Percentiles rank a stretch among this genome's conserved stretches.
Evolutionary conservation across 92 coral and sea anemone genomes (phyloP).

Genomic region (Hydrozoanthus gracilis): DNA sequence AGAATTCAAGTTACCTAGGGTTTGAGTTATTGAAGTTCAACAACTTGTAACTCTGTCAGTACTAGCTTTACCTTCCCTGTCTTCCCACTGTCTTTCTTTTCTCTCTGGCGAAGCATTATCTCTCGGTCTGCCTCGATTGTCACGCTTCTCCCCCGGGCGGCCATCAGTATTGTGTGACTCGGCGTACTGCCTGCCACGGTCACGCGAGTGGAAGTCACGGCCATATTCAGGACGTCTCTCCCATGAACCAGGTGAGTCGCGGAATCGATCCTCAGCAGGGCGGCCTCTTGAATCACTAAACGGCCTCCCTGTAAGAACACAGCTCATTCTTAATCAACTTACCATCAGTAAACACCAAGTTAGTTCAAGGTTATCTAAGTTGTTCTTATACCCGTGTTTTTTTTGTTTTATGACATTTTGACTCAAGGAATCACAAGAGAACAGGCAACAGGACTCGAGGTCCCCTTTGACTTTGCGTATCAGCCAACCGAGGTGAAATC

Average conservation of each 20-base stretch:
- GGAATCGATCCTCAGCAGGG: constrained; percentile 83
- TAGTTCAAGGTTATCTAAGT: too few relatives aligned
- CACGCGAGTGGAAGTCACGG: constrained; percentile 76
- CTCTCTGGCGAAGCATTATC: constrained; percentile 75
- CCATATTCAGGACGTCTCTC: constrained; percentile 84
- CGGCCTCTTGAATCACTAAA: constrained; percentile 70
- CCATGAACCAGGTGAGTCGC: constrained; percentile 86
- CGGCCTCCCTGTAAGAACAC: constrained; percentile 59
- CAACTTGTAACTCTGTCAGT: too few relatives aligned
- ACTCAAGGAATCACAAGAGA: too few relatives aligned
- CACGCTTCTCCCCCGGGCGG: constrained; percentile 66
- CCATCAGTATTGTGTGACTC: constrained; percentile 81
- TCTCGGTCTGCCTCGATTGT: constrained; percentile 65
- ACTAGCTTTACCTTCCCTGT: constrained; percentile 52
- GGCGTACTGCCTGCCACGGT: constrained; percentile 70
- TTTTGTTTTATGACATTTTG: too few relatives aligned
- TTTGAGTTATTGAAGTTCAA: too few relatives aligned
- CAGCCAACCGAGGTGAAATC: too few relatives aligned
- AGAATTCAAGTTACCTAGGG: too few relatives aligned
- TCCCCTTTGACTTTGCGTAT: too few relatives aligned
- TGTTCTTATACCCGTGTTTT: too few relatives aligned
- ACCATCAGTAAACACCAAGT: too few relatives aligned
- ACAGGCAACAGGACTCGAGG: too few relatives aligned
- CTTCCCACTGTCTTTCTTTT: constrained; percentile 77
- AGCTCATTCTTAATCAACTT: too few relatives aligned